Evolutionary conservation across 2,113 vertebrate genomes (phyloP).

Genomic region (Oenanthe oenanthe): DNA sequence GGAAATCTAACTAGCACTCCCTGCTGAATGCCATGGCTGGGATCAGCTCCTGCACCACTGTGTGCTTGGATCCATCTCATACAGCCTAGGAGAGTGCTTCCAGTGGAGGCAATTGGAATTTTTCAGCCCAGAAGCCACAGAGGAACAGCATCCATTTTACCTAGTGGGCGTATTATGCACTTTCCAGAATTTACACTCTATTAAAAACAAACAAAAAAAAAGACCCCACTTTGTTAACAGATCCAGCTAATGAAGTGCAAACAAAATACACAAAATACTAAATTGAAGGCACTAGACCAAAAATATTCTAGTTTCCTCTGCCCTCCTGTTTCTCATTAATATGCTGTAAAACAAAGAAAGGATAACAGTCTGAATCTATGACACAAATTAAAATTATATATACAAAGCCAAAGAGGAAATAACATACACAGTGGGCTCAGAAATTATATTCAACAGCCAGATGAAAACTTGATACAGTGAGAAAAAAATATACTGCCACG

Average conservation of each 20-base stretch:
- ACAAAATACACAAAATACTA: not conserved
- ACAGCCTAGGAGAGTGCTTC: not conserved
- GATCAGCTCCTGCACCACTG: not conserved
- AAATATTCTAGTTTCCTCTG: conserved; percentile 16
- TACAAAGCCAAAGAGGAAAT: conserved; percentile 37
- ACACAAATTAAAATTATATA: conserved; percentile 32
- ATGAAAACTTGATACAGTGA: not conserved
- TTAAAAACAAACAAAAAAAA: not conserved
- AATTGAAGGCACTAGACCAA: conserved; percentile 3
- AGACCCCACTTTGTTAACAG: not conserved
- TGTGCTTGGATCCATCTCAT: fast-evolving
- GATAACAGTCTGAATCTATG: not conserved
- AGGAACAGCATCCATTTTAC: not conserved
- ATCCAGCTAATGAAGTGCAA: not conserved
- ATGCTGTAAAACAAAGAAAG: not conserved
- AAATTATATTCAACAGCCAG: conserved; percentile 36
- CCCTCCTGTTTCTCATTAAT: conserved; percentile 29
- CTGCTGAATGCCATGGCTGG: fast-evolving
- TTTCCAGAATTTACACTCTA: not conserved
- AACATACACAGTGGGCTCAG: conserved; percentile 13
- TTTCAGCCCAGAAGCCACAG: not conserved
- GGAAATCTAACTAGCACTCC: fast-evolving
- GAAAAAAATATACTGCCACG: not conserved
- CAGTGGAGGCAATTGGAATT: not conserved
- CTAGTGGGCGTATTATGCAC: fast-evolving